Conservation (phyloP, 2,888 invertebrate genomes). For the Poecilobothrus nobilitatus region DNA sequence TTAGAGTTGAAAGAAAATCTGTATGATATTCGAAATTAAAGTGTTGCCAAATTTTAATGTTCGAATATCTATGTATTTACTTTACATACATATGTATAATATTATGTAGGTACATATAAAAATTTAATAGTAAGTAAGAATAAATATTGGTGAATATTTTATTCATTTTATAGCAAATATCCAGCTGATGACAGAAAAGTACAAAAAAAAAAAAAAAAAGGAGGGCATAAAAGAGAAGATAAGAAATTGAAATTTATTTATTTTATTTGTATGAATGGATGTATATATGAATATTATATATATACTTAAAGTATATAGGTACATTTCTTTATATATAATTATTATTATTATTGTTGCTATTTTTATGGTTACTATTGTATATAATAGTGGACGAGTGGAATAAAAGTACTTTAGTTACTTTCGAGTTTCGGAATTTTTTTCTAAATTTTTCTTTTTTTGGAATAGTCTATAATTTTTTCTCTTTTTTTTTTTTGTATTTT, state of each 20-base stretch:
- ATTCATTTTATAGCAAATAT: too few species aligned
- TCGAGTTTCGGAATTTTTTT: slow-evolving; percentile 1
- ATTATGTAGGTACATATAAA: too few species aligned
- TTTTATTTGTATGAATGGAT: too few species aligned
- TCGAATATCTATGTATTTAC: background rate
- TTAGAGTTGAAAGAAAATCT: too few species aligned
- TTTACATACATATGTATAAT: too few species aligned
- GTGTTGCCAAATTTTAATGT: background rate
- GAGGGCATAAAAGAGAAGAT: background rate
- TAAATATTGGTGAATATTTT: background rate
- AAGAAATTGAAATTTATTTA: too few species aligned
- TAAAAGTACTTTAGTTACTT: background rate
- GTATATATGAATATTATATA: too few species aligned
- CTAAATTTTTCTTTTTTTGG: too few species aligned
- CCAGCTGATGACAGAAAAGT: background rate
- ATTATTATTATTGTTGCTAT: background rate
- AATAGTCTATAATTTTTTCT: too few species aligned
- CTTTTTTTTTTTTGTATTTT: too few species aligned
- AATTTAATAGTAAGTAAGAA: background rate
- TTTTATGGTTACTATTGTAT: background rate
- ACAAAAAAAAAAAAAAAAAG: background rate
- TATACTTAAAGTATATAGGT: too few species aligned
- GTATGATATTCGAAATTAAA: too few species aligned
- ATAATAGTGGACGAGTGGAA: background rate
- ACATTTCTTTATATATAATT: background rate